These are phyloP conservation scores for Pseudopodoces humilis DNA, from an alignment of 2,113 vertebrate genomes.

Conservation along the genomic window DNA sequence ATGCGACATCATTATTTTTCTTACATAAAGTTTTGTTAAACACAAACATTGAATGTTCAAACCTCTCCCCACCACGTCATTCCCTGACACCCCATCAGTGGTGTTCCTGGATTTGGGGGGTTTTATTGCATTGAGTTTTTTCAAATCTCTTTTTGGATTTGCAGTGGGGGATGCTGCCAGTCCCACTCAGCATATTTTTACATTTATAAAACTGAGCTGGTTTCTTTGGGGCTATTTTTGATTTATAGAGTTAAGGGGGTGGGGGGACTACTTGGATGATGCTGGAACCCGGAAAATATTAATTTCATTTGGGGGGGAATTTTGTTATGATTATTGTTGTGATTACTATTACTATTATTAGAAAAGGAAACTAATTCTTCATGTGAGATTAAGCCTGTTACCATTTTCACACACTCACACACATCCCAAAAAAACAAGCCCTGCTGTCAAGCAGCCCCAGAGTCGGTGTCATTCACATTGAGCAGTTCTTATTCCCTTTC, in stretches of 20 bases:
- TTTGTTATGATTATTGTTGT: background rate
- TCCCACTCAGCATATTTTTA: slow-evolving; percentile 18
- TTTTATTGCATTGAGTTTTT: background rate
- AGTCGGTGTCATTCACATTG: background rate
- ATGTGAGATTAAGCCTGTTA: slow-evolving; percentile 47
- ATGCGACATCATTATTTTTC: slow-evolving; percentile 14
- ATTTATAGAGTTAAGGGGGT: background rate
- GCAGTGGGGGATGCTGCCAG: background rate
- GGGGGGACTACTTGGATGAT: background rate
- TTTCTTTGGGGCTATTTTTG: background rate
- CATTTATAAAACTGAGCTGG: background rate
- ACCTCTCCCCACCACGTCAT: background rate
- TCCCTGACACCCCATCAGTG: background rate
- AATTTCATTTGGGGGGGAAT: background rate
- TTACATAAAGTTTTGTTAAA: background rate
- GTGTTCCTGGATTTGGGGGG: background rate
- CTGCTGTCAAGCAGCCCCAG: background rate
- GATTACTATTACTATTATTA: background rate
- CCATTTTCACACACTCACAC: slow-evolving; percentile 63
- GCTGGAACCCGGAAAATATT: background rate
- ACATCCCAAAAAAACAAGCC: background rate
- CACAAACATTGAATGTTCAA: background rate
- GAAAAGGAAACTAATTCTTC: slow-evolving; percentile 53
- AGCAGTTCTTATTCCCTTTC: background rate
- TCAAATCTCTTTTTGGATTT: background rate